phyloP scores from a whole-genome alignment of 2,113 vertebrate species.

The Menura novaehollandiae region DNA sequence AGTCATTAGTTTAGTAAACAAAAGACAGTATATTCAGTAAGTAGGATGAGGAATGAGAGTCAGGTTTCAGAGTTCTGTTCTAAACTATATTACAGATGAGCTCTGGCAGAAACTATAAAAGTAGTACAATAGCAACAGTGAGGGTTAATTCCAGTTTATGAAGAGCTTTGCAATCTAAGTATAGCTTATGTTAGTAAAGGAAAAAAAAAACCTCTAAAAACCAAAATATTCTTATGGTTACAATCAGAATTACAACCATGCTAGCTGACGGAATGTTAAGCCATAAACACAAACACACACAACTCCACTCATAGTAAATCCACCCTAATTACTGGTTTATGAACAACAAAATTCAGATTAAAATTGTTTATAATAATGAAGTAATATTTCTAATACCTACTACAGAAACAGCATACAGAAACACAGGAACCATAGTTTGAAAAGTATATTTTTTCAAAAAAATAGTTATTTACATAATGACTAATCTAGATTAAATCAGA shows the following conservation, averaged over 20 bases:
- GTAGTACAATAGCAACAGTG: not conserved
- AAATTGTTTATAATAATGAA: slow-evolving; percentile 27
- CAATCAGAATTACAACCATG: not conserved
- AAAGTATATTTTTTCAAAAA: not conserved
- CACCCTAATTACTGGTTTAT: not conserved
- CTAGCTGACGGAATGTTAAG: not conserved
- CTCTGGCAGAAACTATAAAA: not conserved
- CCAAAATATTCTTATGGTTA: not conserved
- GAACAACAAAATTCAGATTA: slow-evolving; percentile 11
- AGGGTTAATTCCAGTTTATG: not conserved
- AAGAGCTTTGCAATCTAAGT: not conserved
- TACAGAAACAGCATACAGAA: not conserved
- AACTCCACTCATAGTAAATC: not conserved
- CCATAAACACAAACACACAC: not conserved
- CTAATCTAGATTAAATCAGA: not conserved
- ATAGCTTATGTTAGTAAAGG: not conserved
- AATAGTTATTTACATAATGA: not conserved
- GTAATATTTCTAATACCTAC: slow-evolving; percentile 32
- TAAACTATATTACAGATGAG: not conserved
- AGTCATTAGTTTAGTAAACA: not conserved
- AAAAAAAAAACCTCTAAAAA: not conserved
- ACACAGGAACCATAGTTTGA: not conserved
- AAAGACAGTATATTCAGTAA: not conserved
- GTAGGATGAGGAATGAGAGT: not conserved
- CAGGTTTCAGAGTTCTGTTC: not conserved